Base-by-base conservation (phyloP, 2,113 vertebrate species). In the Notothenia rossii region DNA sequence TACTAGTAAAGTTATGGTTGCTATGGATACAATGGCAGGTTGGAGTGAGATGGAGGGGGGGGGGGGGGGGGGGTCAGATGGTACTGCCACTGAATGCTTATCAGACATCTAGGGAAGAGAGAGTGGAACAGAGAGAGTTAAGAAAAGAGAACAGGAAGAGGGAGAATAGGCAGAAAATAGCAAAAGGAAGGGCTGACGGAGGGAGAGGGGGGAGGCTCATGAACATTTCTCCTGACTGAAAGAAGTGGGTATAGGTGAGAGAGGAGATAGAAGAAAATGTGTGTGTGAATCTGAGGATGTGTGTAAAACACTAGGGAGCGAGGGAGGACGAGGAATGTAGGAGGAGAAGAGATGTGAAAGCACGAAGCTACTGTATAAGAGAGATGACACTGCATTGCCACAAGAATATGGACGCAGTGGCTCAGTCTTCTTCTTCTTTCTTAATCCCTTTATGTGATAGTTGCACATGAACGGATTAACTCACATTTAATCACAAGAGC, bases 1-100 rank as follows among this genome's bases (percentile, higher is more conserved):
- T 76, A 86, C 29, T 83, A 79, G 77, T 81, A 85, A 88, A 86
- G 86, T 89, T 84, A 51, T 29, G 77, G 89, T 91, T 91, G 86
- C 89, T 91, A 91, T 25, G 83, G 89, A 91, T 87, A 91, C 89
- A 68, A 73, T 74, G 62, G 71, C 58, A 86, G 72, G 75, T 63
- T 83, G 68, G 40, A 81, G 59, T 66, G 69, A 78, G 67, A 68
- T 60, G 55, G 69, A 72, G 49, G 40, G 2, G 18, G 20, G 68
- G 5, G 59, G 59, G 55, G n/a, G n/a, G 54, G 36, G 61, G 72
- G 51, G 75, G 66, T 76, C 46, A 85, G 79, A 85, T 70, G 29
- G 56, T 54, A 77, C 77, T 53, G 45, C 66, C n/a, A 36, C 59
- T 66, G 84, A 88, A 89, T 89, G 43, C 84, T 88, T 85, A 88